Percentiles rank a stretch among this genome's conserved stretches.
Evolutionary conservation across 2,888 invertebrate species (phyloP).

Genomic region (Calliopum simillimum): DNA sequence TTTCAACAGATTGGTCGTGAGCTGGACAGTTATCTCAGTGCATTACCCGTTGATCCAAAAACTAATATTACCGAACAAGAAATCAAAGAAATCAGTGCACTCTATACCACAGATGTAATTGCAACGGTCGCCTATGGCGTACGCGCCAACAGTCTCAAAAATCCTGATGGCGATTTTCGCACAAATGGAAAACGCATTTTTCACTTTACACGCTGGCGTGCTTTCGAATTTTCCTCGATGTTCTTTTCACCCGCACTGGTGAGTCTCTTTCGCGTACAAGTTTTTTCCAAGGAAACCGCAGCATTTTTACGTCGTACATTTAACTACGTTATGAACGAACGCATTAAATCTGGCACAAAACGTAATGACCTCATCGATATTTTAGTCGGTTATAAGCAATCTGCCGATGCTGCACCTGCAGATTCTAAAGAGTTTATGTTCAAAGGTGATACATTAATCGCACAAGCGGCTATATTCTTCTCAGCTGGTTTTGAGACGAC

Average conservation of each 20-base stretch:
- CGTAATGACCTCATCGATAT: slow-evolving; percentile 69
- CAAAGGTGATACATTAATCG: slow-evolving; percentile 58
- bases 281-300: slow-evolving; percentile 61
- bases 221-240: slow-evolving; percentile 62
- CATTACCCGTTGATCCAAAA: slow-evolving; percentile 48
- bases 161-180: slow-evolving; percentile 67
- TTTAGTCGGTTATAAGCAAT: slow-evolving; percentile 66
- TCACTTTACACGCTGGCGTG: slow-evolving; percentile 56
- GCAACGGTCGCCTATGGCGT: slow-evolving; percentile 69
- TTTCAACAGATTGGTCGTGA: slow-evolving; percentile 54
- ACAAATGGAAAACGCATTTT: slow-evolving; percentile 66
- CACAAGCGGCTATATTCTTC: slow-evolving; percentile 66
- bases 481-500: slow-evolving; percentile 66
- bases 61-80: slow-evolving; percentile 48
- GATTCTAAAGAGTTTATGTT: slow-evolving; percentile 40
- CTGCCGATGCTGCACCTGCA: slow-evolving; percentile 47
- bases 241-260: slow-evolving; percentile 67
- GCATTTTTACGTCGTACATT: slow-evolving; percentile 66
- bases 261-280: slow-evolving; percentile 58
- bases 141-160: slow-evolving; percentile 66
- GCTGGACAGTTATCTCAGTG: slow-evolving; percentile 55
- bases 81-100: slow-evolving; percentile 62
- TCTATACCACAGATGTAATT: slow-evolving; percentile 68
- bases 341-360: slow-evolving; percentile 62
- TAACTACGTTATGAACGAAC: slow-evolving; percentile 64